A percentile compares a stretch with the other conserved stretches of the same genome.
phyloP scores from a whole-genome alignment of 2,113 vertebrate species.

The Polypterus bichir region DNA sequence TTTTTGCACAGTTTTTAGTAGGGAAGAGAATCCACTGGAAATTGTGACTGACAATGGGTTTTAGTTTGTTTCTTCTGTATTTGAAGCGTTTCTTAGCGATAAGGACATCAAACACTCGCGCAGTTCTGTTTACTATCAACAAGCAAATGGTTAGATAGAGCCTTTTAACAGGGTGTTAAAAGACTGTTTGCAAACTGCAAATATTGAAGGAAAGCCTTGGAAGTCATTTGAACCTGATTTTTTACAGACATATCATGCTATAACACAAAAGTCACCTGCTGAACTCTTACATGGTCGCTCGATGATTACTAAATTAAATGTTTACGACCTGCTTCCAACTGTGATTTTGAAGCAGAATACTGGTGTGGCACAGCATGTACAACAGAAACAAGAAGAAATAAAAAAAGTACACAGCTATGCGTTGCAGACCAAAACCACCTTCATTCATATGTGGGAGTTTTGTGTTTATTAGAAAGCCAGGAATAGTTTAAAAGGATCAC shows the following conservation, averaged over 20 bases:
- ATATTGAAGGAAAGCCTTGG: slow-evolving; percentile 28
- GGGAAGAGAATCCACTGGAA: slow-evolving; percentile 24
- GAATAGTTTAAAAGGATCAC: neutral
- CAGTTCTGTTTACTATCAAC: slow-evolving; percentile 30
- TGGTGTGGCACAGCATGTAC: too few relatives aligned
- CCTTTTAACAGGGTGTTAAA: slow-evolving; percentile 34
- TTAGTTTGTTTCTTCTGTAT: slow-evolving; percentile 13
- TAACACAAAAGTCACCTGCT: slow-evolving; percentile 3
- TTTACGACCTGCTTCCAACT: too few relatives aligned
- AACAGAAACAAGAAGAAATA: too few relatives aligned
- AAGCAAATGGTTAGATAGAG: slow-evolving; percentile 25
- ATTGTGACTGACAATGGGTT: slow-evolving; percentile 17
- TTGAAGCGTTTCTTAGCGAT: slow-evolving; percentile 23
- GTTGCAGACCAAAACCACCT: neutral
- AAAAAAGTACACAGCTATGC: neutral
- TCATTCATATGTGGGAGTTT: slow-evolving; percentile 1
- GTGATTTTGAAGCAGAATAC: too few relatives aligned
- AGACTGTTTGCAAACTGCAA: slow-evolving; percentile 36
- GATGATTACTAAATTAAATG: too few relatives aligned
- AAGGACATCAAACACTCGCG: slow-evolving; percentile 24
- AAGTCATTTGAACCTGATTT: slow-evolving; percentile 37
- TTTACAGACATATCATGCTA: slow-evolving; percentile 20
- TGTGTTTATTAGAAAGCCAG: slow-evolving; percentile 1
- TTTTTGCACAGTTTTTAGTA: slow-evolving; percentile 22
- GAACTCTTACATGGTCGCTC: too few relatives aligned